A percentile compares a stretch with the other conserved stretches of the same genome.
Conservation (phyloP, 2,888 invertebrate genomes). For the Ischnus inquisitorius region DNA sequence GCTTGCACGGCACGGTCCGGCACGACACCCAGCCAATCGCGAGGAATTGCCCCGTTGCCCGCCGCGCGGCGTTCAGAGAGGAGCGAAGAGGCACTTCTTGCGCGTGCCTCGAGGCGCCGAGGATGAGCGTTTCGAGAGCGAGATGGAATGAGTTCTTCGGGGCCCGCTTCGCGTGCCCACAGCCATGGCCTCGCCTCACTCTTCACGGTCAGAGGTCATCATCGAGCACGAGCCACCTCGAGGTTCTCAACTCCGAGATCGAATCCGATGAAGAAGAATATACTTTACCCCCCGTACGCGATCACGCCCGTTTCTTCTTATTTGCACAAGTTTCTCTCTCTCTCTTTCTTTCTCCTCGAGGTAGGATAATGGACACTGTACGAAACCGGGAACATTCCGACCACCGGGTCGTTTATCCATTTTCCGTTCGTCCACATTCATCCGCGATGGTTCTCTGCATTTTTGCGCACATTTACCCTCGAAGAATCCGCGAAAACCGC, state of each 20-base stretch:
- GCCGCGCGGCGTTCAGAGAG: slow-evolving; percentile 52
- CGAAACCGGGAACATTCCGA: slow-evolving; percentile 19
- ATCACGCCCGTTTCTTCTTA: no score
- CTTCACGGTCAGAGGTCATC: slow-evolving; percentile 84
- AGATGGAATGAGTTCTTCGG: slow-evolving; percentile 62
- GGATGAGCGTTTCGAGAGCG: slow-evolving; percentile 51
- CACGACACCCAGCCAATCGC: slow-evolving; percentile 79
- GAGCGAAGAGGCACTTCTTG: slow-evolving; percentile 75
- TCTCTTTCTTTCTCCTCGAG: slow-evolving; percentile 2
- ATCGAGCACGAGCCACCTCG: slow-evolving; percentile 84
- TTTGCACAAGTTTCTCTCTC: no score
- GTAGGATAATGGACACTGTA: slow-evolving; percentile 27
- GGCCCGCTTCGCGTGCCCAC: slow-evolving; percentile 82
- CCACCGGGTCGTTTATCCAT: slow-evolving; percentile 41
- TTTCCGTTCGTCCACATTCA: slow-evolving; percentile 29
- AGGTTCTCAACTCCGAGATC: slow-evolving; percentile 80
- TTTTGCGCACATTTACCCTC: not conserved
- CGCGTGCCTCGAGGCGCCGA: slow-evolving; percentile 83
- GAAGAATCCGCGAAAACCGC: not conserved
- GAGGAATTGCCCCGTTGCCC: slow-evolving; percentile 73
- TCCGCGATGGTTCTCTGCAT: slow-evolving; percentile 7
- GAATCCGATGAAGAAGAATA: slow-evolving; percentile 6
- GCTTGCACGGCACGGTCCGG: slow-evolving; percentile 61
- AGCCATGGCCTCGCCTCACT: slow-evolving; percentile 80
- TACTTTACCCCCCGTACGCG: not conserved